These are phyloP conservation scores for Tanypteryx hageni DNA, from an alignment of 2,888 invertebrate genomes.

Conservation along the genomic window DNA sequence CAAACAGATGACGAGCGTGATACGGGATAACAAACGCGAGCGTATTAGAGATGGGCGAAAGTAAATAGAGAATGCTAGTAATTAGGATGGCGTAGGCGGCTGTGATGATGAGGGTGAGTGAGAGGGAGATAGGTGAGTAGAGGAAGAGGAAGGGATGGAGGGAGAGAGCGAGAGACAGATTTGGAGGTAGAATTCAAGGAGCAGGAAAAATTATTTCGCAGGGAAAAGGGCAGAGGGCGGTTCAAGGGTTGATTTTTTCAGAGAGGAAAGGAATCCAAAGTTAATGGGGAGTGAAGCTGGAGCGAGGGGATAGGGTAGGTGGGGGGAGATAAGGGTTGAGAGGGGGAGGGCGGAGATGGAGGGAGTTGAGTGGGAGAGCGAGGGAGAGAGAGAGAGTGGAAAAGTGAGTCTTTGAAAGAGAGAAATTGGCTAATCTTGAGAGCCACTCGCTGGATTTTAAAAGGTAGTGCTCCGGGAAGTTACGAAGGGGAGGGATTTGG, in stretches of 20 bases:
- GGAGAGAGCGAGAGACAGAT: background rate
- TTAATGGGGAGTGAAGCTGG: background rate
- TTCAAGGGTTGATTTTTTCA: background rate
- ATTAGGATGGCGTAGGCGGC: background rate
- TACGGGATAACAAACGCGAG: background rate
- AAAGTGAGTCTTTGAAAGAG: background rate
- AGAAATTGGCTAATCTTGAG: background rate
- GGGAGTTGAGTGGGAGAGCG: background rate
- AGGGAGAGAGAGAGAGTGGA: background rate
- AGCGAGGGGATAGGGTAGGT: background rate
- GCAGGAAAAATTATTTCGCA: background rate
- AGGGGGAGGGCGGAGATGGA: background rate
- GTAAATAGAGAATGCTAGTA: background rate
- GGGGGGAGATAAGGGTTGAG: background rate
- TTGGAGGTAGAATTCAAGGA: background rate
- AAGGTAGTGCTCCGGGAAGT: too few relatives aligned
- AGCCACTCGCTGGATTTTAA: too few relatives aligned
- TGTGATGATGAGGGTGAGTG: too few relatives aligned
- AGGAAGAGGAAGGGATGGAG: background rate
- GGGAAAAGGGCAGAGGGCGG: background rate
- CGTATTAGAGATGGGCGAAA: background rate
- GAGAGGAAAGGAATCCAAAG: background rate
- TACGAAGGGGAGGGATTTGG: too few relatives aligned
- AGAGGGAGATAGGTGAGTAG: background rate
- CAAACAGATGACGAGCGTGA: slow-evolving; percentile 27